Conservation (phyloP, 2,113 vertebrate species). For the Thryonomys swinderianus region DNA sequence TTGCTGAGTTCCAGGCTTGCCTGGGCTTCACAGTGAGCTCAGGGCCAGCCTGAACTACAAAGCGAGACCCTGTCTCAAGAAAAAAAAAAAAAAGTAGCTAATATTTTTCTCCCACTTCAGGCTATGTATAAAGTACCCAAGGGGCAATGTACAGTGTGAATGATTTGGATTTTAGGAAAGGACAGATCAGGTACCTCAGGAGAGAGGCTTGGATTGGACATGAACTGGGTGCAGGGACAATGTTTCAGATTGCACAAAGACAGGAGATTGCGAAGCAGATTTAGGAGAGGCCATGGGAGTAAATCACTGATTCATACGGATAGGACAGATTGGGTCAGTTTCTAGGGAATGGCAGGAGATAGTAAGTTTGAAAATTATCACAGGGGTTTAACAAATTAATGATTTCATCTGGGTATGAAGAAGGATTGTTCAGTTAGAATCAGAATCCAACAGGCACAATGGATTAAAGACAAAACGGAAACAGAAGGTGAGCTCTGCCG, state of each 20-base stretch:
- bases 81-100: not conserved
- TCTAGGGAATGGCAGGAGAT: not conserved
- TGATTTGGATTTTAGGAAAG: constrained; percentile 10
- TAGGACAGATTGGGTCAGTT: not conserved
- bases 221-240: not conserved
- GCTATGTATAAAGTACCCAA: not conserved
- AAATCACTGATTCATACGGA: not conserved
- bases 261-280: not conserved
- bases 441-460: constrained; percentile 37
- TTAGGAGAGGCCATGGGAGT: not conserved
- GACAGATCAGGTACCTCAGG: not conserved
- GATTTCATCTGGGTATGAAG: constrained; percentile 12
- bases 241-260: not conserved
- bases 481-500: not conserved
- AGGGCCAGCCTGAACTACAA: too few species aligned
- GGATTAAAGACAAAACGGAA: constrained; percentile 34
- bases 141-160: not conserved
- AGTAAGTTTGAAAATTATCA: constrained; percentile 51
- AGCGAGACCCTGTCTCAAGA: too few species aligned
- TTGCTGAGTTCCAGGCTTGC: too few species aligned
- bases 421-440: constrained; percentile 28
- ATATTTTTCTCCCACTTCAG: not conserved
- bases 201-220: not conserved
- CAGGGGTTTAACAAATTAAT: constrained; percentile 39
- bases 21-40: too few species aligned